Base-by-base conservation (phyloP, 37 sponge, comb jelly and placozoan genomes). In the Halisarca cf. caerulea region DNA sequence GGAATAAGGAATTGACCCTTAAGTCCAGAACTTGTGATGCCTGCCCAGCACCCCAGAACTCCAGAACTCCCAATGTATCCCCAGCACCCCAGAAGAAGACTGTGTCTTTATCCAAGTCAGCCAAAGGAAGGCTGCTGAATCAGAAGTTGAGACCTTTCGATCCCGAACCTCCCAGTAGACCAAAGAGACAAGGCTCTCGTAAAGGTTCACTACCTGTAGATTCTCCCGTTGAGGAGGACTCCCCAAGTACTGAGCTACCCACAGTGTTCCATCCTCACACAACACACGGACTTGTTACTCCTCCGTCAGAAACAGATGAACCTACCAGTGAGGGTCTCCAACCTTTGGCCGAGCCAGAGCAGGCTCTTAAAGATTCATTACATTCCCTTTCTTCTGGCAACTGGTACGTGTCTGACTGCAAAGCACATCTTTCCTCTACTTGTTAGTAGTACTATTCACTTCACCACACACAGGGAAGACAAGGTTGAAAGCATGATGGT, bases 401-500 rank as follows among this genome's bases (percentile, higher is more conserved):
- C 74, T 94, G 94, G 94, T 83, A 32, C 33, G 84, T 71, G 8
- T 14, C 28, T 62, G 9, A 6, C 51, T 47, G n/a, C n/a, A n/a
- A n/a, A n/a, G n/a, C n/a, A n/a, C 51, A 47, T 47, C 9, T 47
- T 47, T 47, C 51, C 51, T 47, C 11, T 47, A 6, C 51, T 47
- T 14, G 51, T 47, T 47, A 6, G 11, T 47, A 14, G 51, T 47
- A 47, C 6, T 47, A 47, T 47, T 11, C 51, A 47, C 51, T 11
- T 47, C 15, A 23, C 35, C n/a, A n/a, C n/a, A 18, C 3, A 45
- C 79, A 85, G 88, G 88, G 87, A 91, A 15, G 37, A 32, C 25
- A 94, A 96, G 89, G 77, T 83, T 45, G 85, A 91, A 9, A 89
- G 92, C 44, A 32, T 93, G 80, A 17, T 82, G n/a, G 43, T 24